phyloP scores from a whole-genome alignment of 2,888 invertebrate genomes.

The Calameuta filiformis region DNA sequence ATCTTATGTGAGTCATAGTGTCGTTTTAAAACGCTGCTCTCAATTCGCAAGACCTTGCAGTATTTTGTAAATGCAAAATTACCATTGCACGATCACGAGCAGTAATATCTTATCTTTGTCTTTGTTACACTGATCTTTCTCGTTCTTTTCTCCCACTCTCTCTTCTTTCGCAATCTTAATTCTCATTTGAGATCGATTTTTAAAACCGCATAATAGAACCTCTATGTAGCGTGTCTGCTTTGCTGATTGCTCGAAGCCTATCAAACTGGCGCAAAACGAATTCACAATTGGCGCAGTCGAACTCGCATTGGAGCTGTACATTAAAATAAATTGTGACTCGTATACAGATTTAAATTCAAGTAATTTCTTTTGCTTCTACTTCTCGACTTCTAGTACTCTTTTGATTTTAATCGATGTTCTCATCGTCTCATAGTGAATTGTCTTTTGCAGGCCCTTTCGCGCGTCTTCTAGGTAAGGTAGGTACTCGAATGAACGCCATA shows the following conservation, averaged over 20 bases:
- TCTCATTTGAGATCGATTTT: neutral
- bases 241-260: neutral
- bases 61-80: neutral
- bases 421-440: neutral
- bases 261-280: neutral
- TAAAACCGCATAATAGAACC: neutral
- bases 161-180: neutral
- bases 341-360: neutral
- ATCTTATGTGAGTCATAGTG: neutral
- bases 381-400: neutral
- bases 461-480: neutral
- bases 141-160: neutral
- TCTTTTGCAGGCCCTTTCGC: neutral
- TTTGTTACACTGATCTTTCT: neutral
- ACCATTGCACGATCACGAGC: neutral
- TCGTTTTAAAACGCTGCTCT: neutral
- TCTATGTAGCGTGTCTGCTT: neutral
- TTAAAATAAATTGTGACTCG: neutral
- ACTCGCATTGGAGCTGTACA: neutral
- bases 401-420: neutral
- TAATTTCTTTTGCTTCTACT: neutral
- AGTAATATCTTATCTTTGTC: neutral
- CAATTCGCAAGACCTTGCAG: neutral
- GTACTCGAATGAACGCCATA: neutral
- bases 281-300: neutral